A percentile compares a stretch with the other conserved stretches of the same genome.
Evolutionary conservation across 2,888 invertebrate species (phyloP).

Genomic region (Malachius bipustulatus): DNA sequence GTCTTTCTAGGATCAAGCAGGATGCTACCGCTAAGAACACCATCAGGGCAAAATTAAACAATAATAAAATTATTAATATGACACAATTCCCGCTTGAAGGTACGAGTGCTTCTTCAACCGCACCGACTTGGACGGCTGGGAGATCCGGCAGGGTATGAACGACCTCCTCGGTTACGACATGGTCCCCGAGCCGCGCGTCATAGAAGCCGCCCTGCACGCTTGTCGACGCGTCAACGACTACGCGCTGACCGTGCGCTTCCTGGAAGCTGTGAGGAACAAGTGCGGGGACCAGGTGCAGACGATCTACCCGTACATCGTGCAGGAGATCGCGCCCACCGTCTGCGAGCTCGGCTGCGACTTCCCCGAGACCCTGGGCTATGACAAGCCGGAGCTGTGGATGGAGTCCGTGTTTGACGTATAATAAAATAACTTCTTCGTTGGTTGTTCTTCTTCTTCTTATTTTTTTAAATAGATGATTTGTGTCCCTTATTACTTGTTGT

Average conservation of each 20-base stretch:
- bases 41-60: too few relatives aligned
- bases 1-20: too few relatives aligned
- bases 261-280: constrained; percentile 85
- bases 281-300: constrained; percentile 61
- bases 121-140: constrained; percentile 80
- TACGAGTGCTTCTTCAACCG: constrained; percentile 76
- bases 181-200: constrained; percentile 48
- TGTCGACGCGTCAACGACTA: constrained; percentile 55
- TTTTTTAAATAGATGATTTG: too few relatives aligned
- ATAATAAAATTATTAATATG: too few relatives aligned
- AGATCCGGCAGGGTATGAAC: constrained; percentile 44
- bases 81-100: constrained; percentile 38
- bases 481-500: too few relatives aligned
- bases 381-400: constrained; percentile 87
- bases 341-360: constrained; percentile 87
- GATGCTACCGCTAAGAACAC: too few relatives aligned
- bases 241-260: constrained; percentile 55
- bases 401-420: constrained; percentile 56
- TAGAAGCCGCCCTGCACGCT: constrained; percentile 47
- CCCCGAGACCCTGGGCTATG: constrained; percentile 90
- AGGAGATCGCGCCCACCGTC: constrained; percentile 83
- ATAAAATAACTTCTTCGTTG: constrained; percentile 9
- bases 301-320: constrained; percentile 77
- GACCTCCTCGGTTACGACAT: constrained; percentile 44
- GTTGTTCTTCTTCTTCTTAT: too few relatives aligned